A percentile compares a stretch with the other conserved stretches of the same genome.
Evolutionary conservation across 2,797 vertebrate genomes (phyloP).

Genomic region (Acipenser oxyrinchus): DNA sequence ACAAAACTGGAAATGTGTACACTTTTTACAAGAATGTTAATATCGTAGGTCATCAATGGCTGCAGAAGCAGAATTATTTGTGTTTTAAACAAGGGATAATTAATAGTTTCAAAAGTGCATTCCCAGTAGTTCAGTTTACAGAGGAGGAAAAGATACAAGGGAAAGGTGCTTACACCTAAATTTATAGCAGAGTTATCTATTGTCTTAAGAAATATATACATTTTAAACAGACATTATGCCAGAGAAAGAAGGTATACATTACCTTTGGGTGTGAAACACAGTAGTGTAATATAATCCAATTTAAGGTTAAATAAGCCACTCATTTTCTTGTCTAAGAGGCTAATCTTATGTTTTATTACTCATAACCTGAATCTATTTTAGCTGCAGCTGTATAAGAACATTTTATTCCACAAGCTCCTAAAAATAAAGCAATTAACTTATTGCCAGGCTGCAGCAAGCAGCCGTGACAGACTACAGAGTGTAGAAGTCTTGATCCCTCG

Average conservation of each 20-base stretch:
- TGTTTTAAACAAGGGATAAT: too few species aligned
- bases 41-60: too few species aligned
- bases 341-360: neutral
- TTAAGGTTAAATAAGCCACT: neutral
- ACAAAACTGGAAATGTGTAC: too few species aligned
- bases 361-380: slow-evolving; percentile 14
- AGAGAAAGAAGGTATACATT: neutral
- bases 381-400: slow-evolving; percentile 15
- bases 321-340: slow-evolving; percentile 4
- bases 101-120: too few species aligned
- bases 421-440: slow-evolving; percentile 70
- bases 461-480: slow-evolving; percentile 55
- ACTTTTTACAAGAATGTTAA: too few species aligned
- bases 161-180: too few species aligned
- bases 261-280: neutral
- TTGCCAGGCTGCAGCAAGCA: slow-evolving; percentile 54
- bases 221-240: too few species aligned
- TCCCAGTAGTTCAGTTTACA: too few species aligned
- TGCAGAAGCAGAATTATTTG: too few species aligned
- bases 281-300: neutral
- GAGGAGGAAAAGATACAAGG: too few species aligned
- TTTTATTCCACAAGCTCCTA: slow-evolving; percentile 20
- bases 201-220: too few species aligned
- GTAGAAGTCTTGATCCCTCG: slow-evolving; percentile 49
- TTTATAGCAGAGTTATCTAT: too few species aligned